These are phyloP conservation scores for Eublepharis macularius DNA, from an alignment of 2,113 vertebrate species.

Conservation along the genomic window DNA sequence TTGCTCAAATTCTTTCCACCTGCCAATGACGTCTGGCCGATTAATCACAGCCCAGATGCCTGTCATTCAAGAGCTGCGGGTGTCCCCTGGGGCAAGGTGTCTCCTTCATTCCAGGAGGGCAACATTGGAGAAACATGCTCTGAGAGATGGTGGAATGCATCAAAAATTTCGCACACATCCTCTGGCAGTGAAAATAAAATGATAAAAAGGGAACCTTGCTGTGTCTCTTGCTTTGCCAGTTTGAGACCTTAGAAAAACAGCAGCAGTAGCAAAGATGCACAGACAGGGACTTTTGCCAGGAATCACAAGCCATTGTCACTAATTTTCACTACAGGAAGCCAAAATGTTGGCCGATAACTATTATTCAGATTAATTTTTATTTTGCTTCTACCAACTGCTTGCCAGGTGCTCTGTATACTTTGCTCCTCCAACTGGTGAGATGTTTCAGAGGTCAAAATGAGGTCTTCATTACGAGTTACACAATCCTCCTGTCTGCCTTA, in stretches of 20 bases:
- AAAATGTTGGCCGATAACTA: background rate
- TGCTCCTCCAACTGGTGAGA: too few species aligned
- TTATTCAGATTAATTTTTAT: too few species aligned
- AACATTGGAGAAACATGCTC: background rate
- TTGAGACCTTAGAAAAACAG: slow-evolving; percentile 22
- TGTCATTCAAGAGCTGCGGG: slow-evolving; percentile 20
- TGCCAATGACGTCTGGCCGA: slow-evolving; percentile 10
- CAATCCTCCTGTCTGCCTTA: too few species aligned
- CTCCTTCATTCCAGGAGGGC: slow-evolving; percentile 36
- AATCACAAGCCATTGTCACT: background rate
- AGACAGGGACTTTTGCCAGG: background rate
- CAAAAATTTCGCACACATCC: slow-evolving; percentile 15
- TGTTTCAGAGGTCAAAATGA: too few species aligned
- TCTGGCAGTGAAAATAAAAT: slow-evolving; percentile 7
- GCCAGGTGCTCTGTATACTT: too few species aligned
- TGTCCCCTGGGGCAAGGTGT: background rate
- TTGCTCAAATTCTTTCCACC: slow-evolving; percentile 26
- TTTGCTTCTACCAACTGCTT: too few species aligned
- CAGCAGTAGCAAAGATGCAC: background rate
- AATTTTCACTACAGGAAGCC: background rate
- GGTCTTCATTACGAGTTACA: too few species aligned
- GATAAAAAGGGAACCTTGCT: background rate
- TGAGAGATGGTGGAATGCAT: slow-evolving; percentile 26
- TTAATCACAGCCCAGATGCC: slow-evolving; percentile 30
- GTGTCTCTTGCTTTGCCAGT: background rate